These are phyloP conservation scores for Drosophila ogumai DNA, from an alignment of 1,140 invertebrate genomes.

Conservation along the genomic window DNA sequence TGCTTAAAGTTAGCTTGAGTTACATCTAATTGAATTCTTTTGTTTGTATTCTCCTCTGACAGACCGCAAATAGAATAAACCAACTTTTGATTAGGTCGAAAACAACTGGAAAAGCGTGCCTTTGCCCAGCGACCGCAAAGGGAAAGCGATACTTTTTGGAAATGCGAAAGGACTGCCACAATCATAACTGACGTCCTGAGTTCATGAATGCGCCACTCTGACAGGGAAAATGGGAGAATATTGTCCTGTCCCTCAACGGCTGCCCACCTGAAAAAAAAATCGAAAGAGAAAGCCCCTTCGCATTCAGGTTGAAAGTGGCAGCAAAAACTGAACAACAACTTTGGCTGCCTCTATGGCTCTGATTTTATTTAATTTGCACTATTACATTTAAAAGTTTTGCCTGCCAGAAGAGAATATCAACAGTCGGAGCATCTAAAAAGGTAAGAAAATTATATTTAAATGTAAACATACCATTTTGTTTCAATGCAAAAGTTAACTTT, in stretches of 20 bases:
- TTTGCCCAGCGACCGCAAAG: constrained; percentile 30
- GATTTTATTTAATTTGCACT: constrained; percentile 55
- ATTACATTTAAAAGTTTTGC: constrained; percentile 46
- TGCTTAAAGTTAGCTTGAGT: not conserved
- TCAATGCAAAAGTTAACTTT: not conserved
- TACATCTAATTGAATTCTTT: constrained; percentile 8
- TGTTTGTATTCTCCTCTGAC: constrained; percentile 4
- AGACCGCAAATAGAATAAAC: constrained; percentile 57
- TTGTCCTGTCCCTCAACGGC: constrained; percentile 33
- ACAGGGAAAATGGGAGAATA: constrained; percentile 34
- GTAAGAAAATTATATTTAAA: constrained; percentile 1
- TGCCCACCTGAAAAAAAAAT: constrained; percentile 13
- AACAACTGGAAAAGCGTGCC: constrained; percentile 31
- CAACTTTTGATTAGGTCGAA: constrained; percentile 68
- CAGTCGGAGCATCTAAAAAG: not conserved
- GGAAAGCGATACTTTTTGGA: constrained; percentile 43
- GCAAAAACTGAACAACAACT: constrained; percentile 26
- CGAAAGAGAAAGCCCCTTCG: not conserved
- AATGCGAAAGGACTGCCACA: constrained; percentile 41
- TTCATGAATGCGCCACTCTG: constrained; percentile 35
- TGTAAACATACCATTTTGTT: constrained; percentile 8
- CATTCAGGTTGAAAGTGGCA: constrained; percentile 6
- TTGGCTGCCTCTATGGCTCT: constrained; percentile 22
- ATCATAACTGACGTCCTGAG: constrained; percentile 44
- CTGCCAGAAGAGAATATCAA: constrained; percentile 5